These are phyloP conservation scores for Drosophila nr. perissopoda DNA, from an alignment of 2,888 invertebrate genomes.

Conservation along the genomic window DNA sequence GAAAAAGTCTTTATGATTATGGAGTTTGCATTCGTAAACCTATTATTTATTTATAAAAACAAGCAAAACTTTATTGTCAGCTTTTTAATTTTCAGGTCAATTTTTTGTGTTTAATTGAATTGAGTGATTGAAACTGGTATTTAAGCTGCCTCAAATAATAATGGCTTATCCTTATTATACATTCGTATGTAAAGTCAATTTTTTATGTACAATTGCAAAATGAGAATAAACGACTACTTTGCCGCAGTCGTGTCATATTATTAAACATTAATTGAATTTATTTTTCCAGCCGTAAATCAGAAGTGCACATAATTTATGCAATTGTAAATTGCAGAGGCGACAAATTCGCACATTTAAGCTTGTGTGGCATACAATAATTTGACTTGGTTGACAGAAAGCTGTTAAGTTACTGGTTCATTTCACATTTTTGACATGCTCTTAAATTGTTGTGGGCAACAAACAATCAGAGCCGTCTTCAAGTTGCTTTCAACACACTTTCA, in stretches of 20 bases:
- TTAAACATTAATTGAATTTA: conserved; percentile 41
- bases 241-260: conserved; percentile 26
- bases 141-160: neutral
- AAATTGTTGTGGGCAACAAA: neutral
- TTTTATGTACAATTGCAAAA: neutral
- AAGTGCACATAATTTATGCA: conserved; percentile 49
- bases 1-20: neutral
- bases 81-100: neutral
- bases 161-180: neutral
- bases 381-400: neutral
- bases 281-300: conserved; percentile 9
- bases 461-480: neutral
- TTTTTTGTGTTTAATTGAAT: neutral
- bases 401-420: conserved; percentile 5
- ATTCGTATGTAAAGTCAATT: neutral
- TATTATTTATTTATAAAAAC: neutral
- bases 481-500: conserved; percentile 21
- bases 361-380: neutral
- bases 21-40: neutral
- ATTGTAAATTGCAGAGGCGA: conserved; percentile 18
- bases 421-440: neutral
- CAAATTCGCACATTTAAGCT: conserved; percentile 25
- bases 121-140: neutral
- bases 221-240: neutral
- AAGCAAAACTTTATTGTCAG: neutral